Evolutionary conservation across 2,113 vertebrate species (phyloP).

Genomic region (Eublepharis macularius): DNA sequence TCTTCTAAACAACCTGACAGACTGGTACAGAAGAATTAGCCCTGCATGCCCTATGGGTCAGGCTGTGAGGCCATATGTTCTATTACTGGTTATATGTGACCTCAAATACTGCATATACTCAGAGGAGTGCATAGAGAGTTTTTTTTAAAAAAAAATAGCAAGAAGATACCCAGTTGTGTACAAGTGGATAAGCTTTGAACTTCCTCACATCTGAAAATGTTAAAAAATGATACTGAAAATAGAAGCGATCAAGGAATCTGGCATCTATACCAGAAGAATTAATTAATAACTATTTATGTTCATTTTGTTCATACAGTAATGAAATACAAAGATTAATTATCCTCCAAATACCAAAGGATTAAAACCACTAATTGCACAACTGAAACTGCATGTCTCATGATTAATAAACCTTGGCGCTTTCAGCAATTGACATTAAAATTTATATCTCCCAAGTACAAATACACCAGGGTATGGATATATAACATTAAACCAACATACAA

Average conservation of each 20-base stretch:
- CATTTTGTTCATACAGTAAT: conserved; percentile 43
- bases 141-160: too few relatives aligned
- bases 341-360: conserved; percentile 59
- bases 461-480: conserved; percentile 44
- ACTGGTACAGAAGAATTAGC: not conserved
- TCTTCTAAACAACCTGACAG: not conserved
- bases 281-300: conserved; percentile 44
- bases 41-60: too few relatives aligned
- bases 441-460: conserved; percentile 54
- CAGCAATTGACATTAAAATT: conserved; percentile 63
- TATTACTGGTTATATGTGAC: not conserved
- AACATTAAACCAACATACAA: conserved; percentile 71
- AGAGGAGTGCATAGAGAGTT: not conserved
- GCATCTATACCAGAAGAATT: conserved; percentile 31
- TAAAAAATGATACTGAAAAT: conserved; percentile 41
- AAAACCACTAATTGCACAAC: conserved; percentile 64
- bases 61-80: not conserved
- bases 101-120: not conserved
- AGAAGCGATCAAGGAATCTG: conserved; percentile 48
- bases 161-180: not conserved
- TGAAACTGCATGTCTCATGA: conserved; percentile 60
- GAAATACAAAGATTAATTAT: conserved; percentile 63
- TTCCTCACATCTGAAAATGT: conserved; percentile 10
- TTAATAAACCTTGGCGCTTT: conserved; percentile 64
- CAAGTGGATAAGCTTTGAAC: conserved; percentile 1